These are phyloP conservation scores for Eupithecia abbreviata DNA, from an alignment of 2,888 invertebrate genomes.

Conservation along the genomic window DNA sequence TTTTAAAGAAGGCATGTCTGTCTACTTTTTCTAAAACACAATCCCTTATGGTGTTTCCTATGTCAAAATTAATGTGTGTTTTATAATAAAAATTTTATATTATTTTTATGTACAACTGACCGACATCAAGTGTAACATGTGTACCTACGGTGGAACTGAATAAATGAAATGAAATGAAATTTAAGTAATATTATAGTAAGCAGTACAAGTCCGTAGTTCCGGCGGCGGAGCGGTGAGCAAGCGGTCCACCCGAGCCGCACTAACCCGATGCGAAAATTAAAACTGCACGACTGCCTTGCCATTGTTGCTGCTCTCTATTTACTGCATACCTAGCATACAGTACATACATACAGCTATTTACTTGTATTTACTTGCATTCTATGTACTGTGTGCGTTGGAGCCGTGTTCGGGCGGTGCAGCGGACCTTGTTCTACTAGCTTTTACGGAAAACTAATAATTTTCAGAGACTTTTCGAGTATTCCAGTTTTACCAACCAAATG, in stretches of 20 bases:
- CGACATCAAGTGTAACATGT: no score
- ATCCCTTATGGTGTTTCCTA: no score
- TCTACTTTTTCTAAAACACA: no score
- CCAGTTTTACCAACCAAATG: background rate
- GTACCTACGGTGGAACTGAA: no score
- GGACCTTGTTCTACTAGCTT: slow-evolving; percentile 16
- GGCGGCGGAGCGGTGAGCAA: slow-evolving; percentile 14
- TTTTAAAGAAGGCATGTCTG: no score
- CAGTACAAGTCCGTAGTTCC: slow-evolving; percentile 23
- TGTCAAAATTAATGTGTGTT: no score
- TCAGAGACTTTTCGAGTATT: background rate
- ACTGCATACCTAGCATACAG: slow-evolving; percentile 8
- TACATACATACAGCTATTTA: slow-evolving; percentile 14
- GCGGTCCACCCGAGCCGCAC: slow-evolving; percentile 37
- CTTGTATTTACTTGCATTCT: slow-evolving; percentile 23
- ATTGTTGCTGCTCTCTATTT: slow-evolving; percentile 29
- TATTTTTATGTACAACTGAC: no score
- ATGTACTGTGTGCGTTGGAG: slow-evolving; percentile 18
- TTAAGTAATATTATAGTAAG: background rate
- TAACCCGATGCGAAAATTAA: slow-evolving; percentile 46
- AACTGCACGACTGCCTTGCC: slow-evolving; percentile 41
- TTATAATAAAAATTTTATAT: no score
- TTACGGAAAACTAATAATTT: background rate
- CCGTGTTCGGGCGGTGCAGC: slow-evolving; percentile 18
- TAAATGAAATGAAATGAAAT: no score